Percentiles rank a stretch among this genome's conserved stretches.
phyloP scores from a whole-genome alignment of 2,888 invertebrate species.

The Cantharis nigra region DNA sequence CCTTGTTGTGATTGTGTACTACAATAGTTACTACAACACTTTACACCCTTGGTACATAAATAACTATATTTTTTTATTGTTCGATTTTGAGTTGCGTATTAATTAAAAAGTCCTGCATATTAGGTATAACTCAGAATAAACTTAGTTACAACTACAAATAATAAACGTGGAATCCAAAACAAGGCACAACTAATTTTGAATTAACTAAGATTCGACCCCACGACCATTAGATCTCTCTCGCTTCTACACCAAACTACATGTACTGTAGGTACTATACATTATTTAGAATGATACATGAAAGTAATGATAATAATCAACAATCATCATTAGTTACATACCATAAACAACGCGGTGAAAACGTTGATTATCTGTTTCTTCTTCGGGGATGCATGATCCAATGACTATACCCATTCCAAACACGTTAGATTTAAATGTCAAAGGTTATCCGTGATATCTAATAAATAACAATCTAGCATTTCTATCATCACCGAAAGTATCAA shows the following conservation, averaged over 20 bases:
- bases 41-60: too few species aligned
- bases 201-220: too few species aligned
- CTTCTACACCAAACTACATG: neutral
- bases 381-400: constrained; percentile 73
- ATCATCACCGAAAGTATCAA: neutral
- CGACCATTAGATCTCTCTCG: too few species aligned
- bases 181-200: neutral
- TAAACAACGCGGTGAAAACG: constrained; percentile 56
- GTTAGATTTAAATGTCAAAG: constrained; percentile 44
- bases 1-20: too few species aligned
- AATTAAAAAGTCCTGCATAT: too few species aligned
- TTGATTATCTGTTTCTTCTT: constrained; percentile 62
- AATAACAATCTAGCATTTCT: neutral
- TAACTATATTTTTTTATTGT: too few species aligned
- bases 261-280: neutral
- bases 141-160: neutral
- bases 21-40: too few species aligned
- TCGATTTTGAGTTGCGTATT: too few species aligned
- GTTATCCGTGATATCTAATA: constrained; percentile 39
- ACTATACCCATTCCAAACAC: constrained; percentile 67
- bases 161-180: neutral
- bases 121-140: too few species aligned
- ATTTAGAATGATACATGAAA: neutral
- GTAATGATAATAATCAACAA: neutral
- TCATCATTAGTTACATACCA: constrained; percentile 45